Conservation (phyloP, 2,113 vertebrate genomes). For the Rhagologus leucostigma region DNA sequence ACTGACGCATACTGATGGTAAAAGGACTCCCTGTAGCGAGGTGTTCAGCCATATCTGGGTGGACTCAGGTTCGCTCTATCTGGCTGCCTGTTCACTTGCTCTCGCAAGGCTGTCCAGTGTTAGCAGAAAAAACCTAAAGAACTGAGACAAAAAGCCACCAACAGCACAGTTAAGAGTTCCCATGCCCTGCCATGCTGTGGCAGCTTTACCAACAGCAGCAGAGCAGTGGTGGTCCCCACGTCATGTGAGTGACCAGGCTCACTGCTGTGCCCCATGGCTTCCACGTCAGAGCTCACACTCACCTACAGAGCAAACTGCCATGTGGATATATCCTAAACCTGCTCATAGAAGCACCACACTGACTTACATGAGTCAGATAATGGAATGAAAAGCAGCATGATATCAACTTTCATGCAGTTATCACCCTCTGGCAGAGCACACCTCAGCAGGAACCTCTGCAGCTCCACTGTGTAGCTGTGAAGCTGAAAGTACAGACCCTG, state of each 20-base stretch:
- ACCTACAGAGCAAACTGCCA: not conserved
- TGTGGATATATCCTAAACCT: not conserved
- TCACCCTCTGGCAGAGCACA: not conserved
- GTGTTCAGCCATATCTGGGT: not conserved
- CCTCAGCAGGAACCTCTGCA: not conserved
- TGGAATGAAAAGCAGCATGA: not conserved
- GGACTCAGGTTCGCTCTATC: not conserved
- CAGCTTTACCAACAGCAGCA: not conserved
- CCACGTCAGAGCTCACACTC: not conserved
- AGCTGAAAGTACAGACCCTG: not conserved
- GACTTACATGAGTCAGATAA: not conserved
- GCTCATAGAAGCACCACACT: not conserved
- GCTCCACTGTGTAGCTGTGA: not conserved
- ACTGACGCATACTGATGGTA: not conserved
- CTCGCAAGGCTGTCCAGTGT: not conserved
- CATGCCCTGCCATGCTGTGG: not conserved
- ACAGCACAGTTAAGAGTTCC: not conserved
- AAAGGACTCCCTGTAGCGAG: not conserved
- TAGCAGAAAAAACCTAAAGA: not conserved
- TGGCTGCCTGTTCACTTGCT: not conserved
- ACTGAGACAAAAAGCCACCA: not conserved
- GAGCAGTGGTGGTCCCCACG: not conserved
- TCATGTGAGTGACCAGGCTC: not conserved
- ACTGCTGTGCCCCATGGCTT: not conserved
- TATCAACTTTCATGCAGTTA: not conserved